phyloP scores from a whole-genome alignment of 2,113 vertebrate species.

The Microtus oregoni region DNA sequence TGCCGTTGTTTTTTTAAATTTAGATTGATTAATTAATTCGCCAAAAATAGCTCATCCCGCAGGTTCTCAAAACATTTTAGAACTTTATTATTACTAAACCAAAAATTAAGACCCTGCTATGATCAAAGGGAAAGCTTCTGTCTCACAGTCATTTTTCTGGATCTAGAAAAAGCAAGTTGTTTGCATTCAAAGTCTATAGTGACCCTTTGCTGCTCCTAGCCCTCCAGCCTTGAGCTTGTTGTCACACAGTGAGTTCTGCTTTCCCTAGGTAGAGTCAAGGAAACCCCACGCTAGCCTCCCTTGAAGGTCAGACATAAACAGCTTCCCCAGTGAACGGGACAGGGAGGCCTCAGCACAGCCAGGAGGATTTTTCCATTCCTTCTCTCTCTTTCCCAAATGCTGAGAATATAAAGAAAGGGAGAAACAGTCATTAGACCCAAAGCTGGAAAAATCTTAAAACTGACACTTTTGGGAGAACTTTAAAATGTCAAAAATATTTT shows the following conservation, averaged over 20 bases:
- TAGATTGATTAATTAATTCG: neutral
- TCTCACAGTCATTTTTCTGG: neutral
- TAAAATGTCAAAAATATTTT: constrained; percentile 20
- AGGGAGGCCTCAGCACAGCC: neutral
- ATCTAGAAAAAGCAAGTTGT: neutral
- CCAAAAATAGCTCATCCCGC: neutral
- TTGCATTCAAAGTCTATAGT: neutral
- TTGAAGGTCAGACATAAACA: neutral
- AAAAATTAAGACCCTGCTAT: neutral
- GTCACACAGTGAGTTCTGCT: neutral
- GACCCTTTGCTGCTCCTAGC: neutral
- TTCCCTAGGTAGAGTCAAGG: neutral
- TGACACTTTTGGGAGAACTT: neutral
- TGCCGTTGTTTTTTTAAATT: neutral
- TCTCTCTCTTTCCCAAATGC: neutral
- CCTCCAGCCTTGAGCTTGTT: neutral
- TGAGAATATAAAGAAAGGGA: neutral
- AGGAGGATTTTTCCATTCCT: neutral
- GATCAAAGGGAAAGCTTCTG: neutral
- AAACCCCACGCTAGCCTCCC: neutral
- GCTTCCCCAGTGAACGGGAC: neutral
- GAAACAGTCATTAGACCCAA: neutral
- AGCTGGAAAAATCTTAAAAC: neutral
- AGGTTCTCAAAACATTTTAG: neutral
- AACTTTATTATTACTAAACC: neutral